Base-by-base conservation (phyloP, 2,888 invertebrate genomes). In the Gastrophysa polygoni region DNA sequence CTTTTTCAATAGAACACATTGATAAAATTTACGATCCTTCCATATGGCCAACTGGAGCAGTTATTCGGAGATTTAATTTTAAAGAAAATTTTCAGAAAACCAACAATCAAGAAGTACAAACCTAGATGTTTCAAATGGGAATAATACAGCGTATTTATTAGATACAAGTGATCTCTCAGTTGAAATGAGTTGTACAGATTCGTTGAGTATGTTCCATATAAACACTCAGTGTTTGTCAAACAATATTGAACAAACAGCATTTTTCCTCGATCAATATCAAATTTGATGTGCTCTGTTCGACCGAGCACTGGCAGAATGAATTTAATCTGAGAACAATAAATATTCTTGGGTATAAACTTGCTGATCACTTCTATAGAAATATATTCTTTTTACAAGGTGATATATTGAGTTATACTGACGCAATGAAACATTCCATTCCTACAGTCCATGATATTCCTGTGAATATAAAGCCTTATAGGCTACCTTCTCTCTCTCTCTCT, bases 191-290 rank as follows among this genome's bases (percentile, higher is more conserved):
- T 38, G 38, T 38, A 14, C 38, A 14, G 11, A 29, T 8, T 24
- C 46, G 44, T 46, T 56, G 46, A 56, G 47, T 46, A 47, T 56
- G 56, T 44, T 56, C 18, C 46, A 47, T 46, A 28, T 56, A 56
- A 51, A 47, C 28, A 56, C 18, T 16, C 46, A 46, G 21, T 56
- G 56, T 28, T 14, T 56, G 20, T 56, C 56, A 28, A 56, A 56
- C 17, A 56, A 56, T 28, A 8, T 56, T 11, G 44, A 46, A 18
- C 7, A 51, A 28, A 17, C 34, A 17, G 51, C 10, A 17, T 18
- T 51, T 11, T 51, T 32, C n/a, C 32, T 51, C 16, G 4, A 16
- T 18, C 18, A 51, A n/a, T n/a, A 48, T 24, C n/a, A 24, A 28
- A 1, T 51, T 51, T 16, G n/a, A 24, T 51, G 18, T 51, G 10